phyloP scores from a whole-genome alignment of 2,797 vertebrate genomes.

The Phrynocephalus forsythii region DNA sequence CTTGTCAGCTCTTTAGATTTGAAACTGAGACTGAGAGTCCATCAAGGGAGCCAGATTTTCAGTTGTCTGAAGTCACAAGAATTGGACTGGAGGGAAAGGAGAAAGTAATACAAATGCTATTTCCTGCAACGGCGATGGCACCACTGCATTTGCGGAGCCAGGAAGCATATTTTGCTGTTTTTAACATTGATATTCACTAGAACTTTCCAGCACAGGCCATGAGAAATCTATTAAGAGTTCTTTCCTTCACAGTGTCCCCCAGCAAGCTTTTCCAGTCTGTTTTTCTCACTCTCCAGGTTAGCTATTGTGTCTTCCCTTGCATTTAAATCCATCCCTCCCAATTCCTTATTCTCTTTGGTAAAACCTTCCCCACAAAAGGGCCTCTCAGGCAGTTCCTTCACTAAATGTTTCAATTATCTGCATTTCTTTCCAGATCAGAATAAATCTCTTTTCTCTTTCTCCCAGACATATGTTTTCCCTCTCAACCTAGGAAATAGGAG shows the following conservation, averaged over 20 bases:
- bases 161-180: not conserved
- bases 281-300: not conserved
- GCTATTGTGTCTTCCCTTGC: not conserved
- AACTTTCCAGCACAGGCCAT: conserved; percentile 2
- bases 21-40: not conserved
- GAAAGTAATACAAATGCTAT: not conserved
- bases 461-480: not conserved
- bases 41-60: not conserved
- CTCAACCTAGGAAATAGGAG: not conserved
- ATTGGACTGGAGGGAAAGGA: not conserved
- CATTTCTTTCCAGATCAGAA: not conserved
- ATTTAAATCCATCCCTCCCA: not conserved
- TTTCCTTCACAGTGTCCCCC: not conserved
- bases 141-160: not conserved
- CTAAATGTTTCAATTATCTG: not conserved
- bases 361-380: not conserved
- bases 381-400: not conserved
- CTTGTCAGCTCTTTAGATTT: not conserved
- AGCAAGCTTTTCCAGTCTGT: not conserved
- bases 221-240: not conserved
- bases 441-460: not conserved
- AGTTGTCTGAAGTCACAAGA: not conserved
- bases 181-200: conserved; percentile 4
- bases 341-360: not conserved
- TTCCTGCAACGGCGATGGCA: not conserved